A percentile compares a stretch with the other conserved stretches of the same genome.
Evolutionary conservation across 2,113 vertebrate species (phyloP).

Genomic region (Etia nguti): DNA sequence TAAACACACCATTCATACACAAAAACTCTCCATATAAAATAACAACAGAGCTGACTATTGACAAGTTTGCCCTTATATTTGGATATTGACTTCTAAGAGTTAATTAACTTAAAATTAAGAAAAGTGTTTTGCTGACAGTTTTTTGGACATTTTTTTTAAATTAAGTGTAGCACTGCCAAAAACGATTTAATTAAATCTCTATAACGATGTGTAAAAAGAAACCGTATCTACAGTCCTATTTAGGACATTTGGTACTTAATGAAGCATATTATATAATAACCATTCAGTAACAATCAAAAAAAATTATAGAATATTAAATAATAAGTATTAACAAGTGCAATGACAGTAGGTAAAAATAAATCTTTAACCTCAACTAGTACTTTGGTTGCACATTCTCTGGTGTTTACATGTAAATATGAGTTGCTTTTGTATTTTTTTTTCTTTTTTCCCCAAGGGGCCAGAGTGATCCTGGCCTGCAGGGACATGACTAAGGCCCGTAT

Average conservation of each 20-base stretch:
- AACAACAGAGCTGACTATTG: background rate
- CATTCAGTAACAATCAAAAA: background rate
- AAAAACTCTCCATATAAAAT: background rate
- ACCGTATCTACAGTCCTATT: background rate
- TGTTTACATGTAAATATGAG: background rate
- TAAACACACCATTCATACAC: background rate
- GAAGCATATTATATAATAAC: background rate
- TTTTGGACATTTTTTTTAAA: background rate
- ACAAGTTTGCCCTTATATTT: background rate
- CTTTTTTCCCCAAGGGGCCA: conserved; percentile 54
- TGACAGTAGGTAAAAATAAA: background rate
- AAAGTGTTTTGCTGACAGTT: background rate
- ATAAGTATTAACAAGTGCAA: background rate
- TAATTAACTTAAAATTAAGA: background rate
- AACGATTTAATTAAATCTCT: background rate
- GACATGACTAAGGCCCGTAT: conserved; percentile 54
- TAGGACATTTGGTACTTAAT: background rate
- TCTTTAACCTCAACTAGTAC: background rate
- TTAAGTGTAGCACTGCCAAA: background rate
- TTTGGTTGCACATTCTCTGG: background rate
- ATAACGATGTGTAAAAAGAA: background rate
- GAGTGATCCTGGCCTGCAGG: conserved; percentile 72
- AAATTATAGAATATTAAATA: background rate
- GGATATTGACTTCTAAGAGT: background rate
- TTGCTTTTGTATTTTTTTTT: background rate